Evolutionary conservation across 1,140 invertebrate species (phyloP), one percentile per base, ranked within the genome.

Genomic region (Pseudomyrmex dendroicus): DNA sequence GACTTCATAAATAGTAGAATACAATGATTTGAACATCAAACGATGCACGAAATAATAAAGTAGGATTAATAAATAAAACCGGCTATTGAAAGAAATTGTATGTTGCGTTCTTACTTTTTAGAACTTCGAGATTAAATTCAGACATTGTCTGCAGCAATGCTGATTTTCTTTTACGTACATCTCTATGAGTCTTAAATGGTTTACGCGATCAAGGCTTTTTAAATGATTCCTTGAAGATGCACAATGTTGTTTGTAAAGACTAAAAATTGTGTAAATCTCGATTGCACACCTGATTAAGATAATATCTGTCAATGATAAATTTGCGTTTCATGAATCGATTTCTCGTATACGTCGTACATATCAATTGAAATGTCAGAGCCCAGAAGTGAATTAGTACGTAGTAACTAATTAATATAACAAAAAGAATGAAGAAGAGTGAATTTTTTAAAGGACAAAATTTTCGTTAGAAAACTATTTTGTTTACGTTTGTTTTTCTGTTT

Each of bases 1-100:
- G 90, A 91, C 92, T 90, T 93, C 92, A 86, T 88, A 91, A 92
- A 93, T 92, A 89, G 89, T 89, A 85, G 87, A 88, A 89, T 85
- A 83, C 86, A 89, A 82, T 72, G 35, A 86, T 76, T 88, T 89
- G 84, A 83, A 84, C 68, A 86, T 88, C 73, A 76, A 86, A 85
- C 68, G 80, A 80, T 83, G 48, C 54, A 76, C 73, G 57, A 86
- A 86, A 86, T 77, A 73, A 62, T 84, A 83, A 88, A 86, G 73
- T 66, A 87, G 70, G 76, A 82, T 46, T 72, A 88, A 84, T 85
- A 90, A 89, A 87, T 86, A 85, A 84, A 89, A 68, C 82, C 57
- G 68, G 86, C 64, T 88, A 84, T 87, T 67, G 35, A 86, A 87
- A 87, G 62, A 68, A 87, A 67, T 78, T 68, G 70, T 70, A 67